Base-by-base conservation (phyloP, 2,113 vertebrate genomes). In the Onychorhynchus coronatus region DNA sequence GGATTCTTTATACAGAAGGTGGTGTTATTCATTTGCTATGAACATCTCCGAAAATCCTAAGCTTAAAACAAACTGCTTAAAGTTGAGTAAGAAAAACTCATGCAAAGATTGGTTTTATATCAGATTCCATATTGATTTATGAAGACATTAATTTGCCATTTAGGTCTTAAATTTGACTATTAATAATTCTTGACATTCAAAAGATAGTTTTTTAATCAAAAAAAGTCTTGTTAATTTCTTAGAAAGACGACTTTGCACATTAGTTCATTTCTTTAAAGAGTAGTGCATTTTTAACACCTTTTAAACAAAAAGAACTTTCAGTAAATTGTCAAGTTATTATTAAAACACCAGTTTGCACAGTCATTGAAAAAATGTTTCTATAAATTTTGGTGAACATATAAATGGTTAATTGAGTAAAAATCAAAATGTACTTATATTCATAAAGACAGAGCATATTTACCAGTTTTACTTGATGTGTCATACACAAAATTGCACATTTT, bases 131-230 rank as follows among this genome's bases (percentile, higher is more conserved):
- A 75, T 83, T 97, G 96, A 97, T 97, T 98, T 98, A 97, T 98
- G 88, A 95, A 93, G 87, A 37, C 65, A 95, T 97, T 97, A 97
- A 96, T 95, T 97, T 97, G 41, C 39, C 85, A 97, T 97, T 98
- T 97, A 91, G 61, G 6, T 96, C 22, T 93, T 93, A 88, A 96
- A 96, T 95, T 94, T 97, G 85, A 81, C 91, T 94, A 96, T 97
- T 96, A 97, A 97, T 97, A 98, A 97, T 88, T 75, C 30, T 91
- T 97, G 92, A 91, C 94, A 95, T 79, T 94, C 19, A 93, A 94
- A 95, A 88, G 55, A 89, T 76, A 65, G 61, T 88, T 62, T 82
- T 72, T 82, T 92, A 79, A 73, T 86, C 75, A 93, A 84, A 95
- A 81, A 79, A 79, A 84, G 47, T 55, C 23, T 59, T 55, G 15